Base-by-base conservation (phyloP, 1,140 invertebrate species). In the Ceratoteleas bidentatus region DNA sequence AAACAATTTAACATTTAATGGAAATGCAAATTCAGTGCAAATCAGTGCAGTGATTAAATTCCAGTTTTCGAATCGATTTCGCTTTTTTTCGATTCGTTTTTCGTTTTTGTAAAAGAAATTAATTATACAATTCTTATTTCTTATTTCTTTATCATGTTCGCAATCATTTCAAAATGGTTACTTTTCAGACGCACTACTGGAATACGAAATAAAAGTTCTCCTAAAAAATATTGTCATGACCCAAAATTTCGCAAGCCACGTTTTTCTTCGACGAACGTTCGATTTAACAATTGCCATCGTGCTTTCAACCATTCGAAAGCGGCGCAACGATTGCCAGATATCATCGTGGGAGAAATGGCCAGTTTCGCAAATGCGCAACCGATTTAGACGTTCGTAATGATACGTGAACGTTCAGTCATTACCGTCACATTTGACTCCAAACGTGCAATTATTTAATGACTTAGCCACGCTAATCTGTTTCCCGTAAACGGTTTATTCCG, bases 241-340 rank as follows among this genome's bases (percentile, higher is more conserved):
- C n/a, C 11, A 33, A 47, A 49, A 61, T 61, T 61, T 49, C 58
- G 33, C 58, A 49, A 61, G 43, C 49, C 13, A 11, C 2, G 10
- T 40, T 33, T 64, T 52, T n/a, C 9, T 33, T 16, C 58, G 66
- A 70, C 66, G 14, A 11, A 40, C 54, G 40, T 60, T 70, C 13
- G 10, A 14, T 57, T 57, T 57, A 32, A 47, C 65, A 68, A 68
- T 32, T 34, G n/a, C 47, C 15, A n/a, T 15, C 9, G 33, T 34
- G 54, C 40, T 70, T 70, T 70, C 66, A 32, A 58, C 54, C 50
- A 70, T 70, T 70, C 45, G 66, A 70, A 70, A 70, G 66, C 33
- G 34, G 33, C 15, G 14, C 52, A 33, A 14, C 33, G 52, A 49
- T 57, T 52, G 45, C 33, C 36, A 38, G 56, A 70, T 57, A 68